These are phyloP conservation scores for Columba janthina DNA, from an alignment of 2,113 vertebrate species.

Conservation along the genomic window DNA sequence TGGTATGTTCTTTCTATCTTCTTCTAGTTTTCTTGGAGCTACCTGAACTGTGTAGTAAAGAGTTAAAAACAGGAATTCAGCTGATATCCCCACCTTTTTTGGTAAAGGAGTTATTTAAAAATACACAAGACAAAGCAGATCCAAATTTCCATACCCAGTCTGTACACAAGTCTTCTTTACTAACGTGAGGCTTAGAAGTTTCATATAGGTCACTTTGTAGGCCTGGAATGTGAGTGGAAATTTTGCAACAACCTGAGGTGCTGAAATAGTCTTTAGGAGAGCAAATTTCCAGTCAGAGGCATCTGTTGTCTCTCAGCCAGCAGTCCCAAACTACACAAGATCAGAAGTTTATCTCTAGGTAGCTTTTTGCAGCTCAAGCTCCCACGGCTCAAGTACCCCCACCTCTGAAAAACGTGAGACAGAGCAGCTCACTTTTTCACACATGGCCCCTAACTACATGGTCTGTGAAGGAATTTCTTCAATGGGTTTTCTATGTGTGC, in stretches of 20 bases:
- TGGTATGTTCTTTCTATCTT: background rate
- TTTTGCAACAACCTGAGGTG: background rate
- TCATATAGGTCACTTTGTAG: background rate
- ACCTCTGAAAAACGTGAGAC: background rate
- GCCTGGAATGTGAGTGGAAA: background rate
- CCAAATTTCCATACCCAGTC: background rate
- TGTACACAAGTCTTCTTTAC: background rate
- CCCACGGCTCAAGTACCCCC: background rate
- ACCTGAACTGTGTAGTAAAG: background rate
- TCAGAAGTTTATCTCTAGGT: conserved; percentile 10
- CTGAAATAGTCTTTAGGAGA: background rate
- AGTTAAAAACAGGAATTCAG: background rate
- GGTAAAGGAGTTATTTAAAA: background rate
- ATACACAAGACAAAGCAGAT: background rate
- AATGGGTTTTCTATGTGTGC: background rate
- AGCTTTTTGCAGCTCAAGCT: background rate
- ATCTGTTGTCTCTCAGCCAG: background rate
- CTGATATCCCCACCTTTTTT: background rate
- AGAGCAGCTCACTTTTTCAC: background rate
- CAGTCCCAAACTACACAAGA: background rate
- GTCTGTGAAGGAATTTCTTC: background rate
- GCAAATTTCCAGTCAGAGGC: background rate
- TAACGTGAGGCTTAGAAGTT: background rate
- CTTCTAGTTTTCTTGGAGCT: background rate
- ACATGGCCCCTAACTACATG: background rate